These are phyloP conservation scores for Bubo scandiacus DNA, from an alignment of 2,113 vertebrate species.

Conservation along the genomic window DNA sequence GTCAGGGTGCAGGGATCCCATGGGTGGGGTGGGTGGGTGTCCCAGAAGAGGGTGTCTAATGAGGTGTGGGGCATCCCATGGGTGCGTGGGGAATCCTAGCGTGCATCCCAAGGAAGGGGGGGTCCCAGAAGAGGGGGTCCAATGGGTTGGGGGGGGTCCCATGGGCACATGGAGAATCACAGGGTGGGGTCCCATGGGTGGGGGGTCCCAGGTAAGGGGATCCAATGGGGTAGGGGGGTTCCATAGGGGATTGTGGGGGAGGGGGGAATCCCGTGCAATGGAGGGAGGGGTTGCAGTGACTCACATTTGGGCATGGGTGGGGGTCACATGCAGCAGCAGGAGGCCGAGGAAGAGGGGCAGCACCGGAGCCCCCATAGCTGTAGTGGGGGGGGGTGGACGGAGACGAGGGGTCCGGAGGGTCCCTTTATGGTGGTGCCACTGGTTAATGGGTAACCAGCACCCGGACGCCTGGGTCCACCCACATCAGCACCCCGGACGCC, in stretches of 20 bases:
- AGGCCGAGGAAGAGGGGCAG: slow-evolving; percentile 57
- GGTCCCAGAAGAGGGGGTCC: neutral
- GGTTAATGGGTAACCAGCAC: neutral
- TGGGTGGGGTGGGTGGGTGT: neutral
- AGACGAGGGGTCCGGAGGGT: no score
- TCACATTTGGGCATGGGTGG: slow-evolving; percentile 72
- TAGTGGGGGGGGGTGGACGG: neutral
- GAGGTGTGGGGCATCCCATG: neutral
- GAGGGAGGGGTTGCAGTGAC: neutral
- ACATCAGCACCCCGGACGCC: neutral
- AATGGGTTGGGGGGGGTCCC: no score
- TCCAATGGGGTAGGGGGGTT: neutral
- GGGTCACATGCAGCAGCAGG: slow-evolving; percentile 82
- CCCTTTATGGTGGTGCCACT: neutral
- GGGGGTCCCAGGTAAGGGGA: neutral
- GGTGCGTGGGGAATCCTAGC: neutral
- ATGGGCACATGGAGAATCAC: neutral
- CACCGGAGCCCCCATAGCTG: neutral
- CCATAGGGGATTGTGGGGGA: no score
- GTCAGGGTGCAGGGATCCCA: neutral
- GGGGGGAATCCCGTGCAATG: neutral
- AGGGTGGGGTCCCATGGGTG: neutral
- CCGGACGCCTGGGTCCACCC: neutral
- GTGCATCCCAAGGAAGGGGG: neutral
- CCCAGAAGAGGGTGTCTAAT: neutral